These are phyloP conservation scores for Leucoptera coffeella DNA, from an alignment of 2,888 invertebrate species.

Conservation along the genomic window DNA sequence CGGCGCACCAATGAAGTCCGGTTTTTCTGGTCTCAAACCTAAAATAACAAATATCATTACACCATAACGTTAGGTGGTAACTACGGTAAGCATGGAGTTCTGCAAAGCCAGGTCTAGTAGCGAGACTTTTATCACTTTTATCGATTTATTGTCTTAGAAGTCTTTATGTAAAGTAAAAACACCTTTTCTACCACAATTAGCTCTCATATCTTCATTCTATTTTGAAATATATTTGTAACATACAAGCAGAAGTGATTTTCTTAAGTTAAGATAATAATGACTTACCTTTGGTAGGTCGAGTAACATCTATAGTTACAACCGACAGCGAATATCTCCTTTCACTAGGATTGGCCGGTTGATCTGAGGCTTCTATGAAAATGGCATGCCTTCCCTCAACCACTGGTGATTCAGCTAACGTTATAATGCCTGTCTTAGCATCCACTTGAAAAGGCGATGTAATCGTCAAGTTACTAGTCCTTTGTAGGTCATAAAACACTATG, in stretches of 20 bases:
- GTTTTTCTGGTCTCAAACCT: slow-evolving; percentile 52
- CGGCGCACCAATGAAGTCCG: slow-evolving; percentile 78
- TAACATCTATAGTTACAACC: slow-evolving; percentile 77
- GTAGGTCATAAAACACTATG: slow-evolving; percentile 66
- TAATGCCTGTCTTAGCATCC: slow-evolving; percentile 63
- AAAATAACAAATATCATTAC: slow-evolving; percentile 8
- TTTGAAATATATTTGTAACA: too few species aligned
- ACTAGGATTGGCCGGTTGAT: slow-evolving; percentile 78
- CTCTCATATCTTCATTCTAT: too few species aligned
- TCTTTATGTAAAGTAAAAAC: too few species aligned
- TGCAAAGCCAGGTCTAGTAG: too few species aligned
- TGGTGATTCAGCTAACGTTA: slow-evolving; percentile 61
- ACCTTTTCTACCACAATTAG: too few species aligned
- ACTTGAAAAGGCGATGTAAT: slow-evolving; percentile 64
- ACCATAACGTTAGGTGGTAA: too few species aligned
- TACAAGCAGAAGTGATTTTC: too few species aligned
- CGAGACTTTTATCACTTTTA: too few species aligned
- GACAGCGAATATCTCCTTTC: slow-evolving; percentile 76
- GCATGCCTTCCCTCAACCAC: slow-evolving; percentile 68
- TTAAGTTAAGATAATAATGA: slow-evolving; percentile 10
- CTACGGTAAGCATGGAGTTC: too few species aligned
- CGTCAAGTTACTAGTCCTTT: slow-evolving; percentile 60
- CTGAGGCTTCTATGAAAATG: slow-evolving; percentile 77
- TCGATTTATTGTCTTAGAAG: too few species aligned
- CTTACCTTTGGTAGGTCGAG: slow-evolving; percentile 45